Conservation (phyloP, 2,797 vertebrate species). For the Lateolabrax maculatus region DNA sequence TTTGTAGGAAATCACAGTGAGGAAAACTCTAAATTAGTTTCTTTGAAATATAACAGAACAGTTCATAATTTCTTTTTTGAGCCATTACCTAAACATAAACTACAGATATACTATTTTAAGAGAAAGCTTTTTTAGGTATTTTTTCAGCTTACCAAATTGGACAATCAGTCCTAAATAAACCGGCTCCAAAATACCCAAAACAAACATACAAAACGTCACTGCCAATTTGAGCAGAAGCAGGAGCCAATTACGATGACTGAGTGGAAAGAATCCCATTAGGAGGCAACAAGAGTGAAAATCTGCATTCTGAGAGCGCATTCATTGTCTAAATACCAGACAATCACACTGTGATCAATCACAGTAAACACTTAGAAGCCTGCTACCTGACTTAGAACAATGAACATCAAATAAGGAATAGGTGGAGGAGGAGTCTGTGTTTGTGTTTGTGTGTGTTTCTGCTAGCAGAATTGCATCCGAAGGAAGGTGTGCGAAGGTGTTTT, state of each 20-base stretch:
- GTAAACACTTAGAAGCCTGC: constrained; percentile 53
- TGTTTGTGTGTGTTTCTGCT: constrained; percentile 4
- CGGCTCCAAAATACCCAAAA: constrained; percentile 29
- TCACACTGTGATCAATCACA: constrained; percentile 68
- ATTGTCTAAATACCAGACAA: constrained; percentile 58
- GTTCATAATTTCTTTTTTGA: constrained; percentile 4
- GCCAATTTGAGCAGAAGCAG: constrained; percentile 48
- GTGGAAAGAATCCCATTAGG: constrained; percentile 62
- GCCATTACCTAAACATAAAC: constrained; percentile 9
- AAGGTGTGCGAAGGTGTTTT: constrained; percentile 5
- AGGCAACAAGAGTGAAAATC: constrained; percentile 52
- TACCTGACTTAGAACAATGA: constrained; percentile 53
- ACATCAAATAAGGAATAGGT: constrained; percentile 34
- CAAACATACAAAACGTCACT: constrained; percentile 49
- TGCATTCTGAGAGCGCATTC: constrained; percentile 42
- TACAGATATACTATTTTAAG: constrained; percentile 7
- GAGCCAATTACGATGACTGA: constrained; percentile 70
- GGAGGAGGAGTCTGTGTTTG: background rate
- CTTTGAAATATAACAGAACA: constrained; percentile 31
- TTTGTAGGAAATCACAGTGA: constrained; percentile 8
- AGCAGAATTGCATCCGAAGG: constrained; percentile 5
- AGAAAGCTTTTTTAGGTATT: constrained; percentile 11
- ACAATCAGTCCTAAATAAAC: constrained; percentile 48
- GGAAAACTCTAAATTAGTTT: constrained; percentile 15
- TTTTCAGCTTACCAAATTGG: constrained; percentile 49